Evolutionary conservation across 2,888 invertebrate genomes (phyloP), one percentile per base, ranked within the genome.

Genomic region (Resseliella maxima): DNA sequence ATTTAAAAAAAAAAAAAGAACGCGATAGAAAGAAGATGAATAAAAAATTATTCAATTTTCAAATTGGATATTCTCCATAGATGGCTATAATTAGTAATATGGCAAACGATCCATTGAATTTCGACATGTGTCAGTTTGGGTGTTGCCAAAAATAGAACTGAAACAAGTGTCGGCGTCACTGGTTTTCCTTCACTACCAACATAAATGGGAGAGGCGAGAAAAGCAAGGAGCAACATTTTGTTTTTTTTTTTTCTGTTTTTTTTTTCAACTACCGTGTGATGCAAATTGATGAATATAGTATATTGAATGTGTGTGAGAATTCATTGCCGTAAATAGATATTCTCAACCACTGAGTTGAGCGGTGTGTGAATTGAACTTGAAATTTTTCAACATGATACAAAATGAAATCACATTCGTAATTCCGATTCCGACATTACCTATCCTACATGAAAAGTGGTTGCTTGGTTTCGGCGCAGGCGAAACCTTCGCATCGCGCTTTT

Each of bases 31-130:
- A 8, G 15, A 50, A 2, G 15, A 8, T 15, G 18, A 50, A 59
- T 31, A 15, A 72, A 72, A 72, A 31, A 72, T 1, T 31, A 15
- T 15, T 35, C 27, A 27, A 24, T 59, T 59, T 27, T n/a, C 3
- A 5, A 24, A 2, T 59, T n/a, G 5, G 59, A 59, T 59, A 8
- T 8, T 59, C 24, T 18, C 72, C 31, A 15, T 72, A 72, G 31
- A 72, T 72, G 72, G 72, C 72, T 72, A 72, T 31, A 72, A 72
- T 72, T 72, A 72, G 72, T 72, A n/a, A n/a, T n/a, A 72, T 59
- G 27, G 18, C 12, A 72, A 31, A 24, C 2, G 6, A 35, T 15
- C 46, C 2, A 8, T 15, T 18, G 35, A 31, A 12, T 35, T 8
- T 31, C 72, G 31, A 50, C 50, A 50, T 50, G 10, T 31, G 31